A percentile compares a stretch with the other conserved stretches of the same genome.
Conservation (phyloP, 2,113 vertebrate genomes). For the Procavia capensis region DNA sequence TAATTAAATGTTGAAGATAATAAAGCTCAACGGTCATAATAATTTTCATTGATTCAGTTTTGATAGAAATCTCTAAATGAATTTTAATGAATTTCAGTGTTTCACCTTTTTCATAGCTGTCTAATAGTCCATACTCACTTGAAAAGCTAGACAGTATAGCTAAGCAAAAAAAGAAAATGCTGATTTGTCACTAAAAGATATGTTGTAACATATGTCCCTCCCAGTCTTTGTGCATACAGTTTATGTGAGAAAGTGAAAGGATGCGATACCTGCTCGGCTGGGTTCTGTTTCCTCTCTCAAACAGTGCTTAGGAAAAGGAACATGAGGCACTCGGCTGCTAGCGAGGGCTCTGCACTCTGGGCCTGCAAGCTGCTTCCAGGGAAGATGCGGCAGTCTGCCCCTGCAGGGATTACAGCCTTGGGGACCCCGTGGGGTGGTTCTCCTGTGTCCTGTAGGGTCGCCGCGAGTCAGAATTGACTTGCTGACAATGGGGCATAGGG, state of each 20-base stretch:
- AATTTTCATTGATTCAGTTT: conserved; percentile 9
- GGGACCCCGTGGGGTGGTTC: neutral
- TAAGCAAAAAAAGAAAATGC: conserved; percentile 10
- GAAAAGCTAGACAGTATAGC: neutral
- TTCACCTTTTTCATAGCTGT: too few species aligned
- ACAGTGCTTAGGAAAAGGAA: neutral
- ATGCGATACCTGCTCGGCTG: neutral
- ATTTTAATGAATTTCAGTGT: too few species aligned
- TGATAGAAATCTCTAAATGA: conserved; percentile 13
- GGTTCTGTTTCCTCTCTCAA: neutral
- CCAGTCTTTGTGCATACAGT: neutral
- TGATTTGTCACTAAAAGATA: neutral
- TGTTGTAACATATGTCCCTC: neutral
- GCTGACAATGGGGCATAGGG: neutral
- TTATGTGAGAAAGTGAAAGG: neutral
- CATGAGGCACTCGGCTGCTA: neutral
- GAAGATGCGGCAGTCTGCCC: neutral
- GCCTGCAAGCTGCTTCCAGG: neutral
- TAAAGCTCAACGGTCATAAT: neutral
- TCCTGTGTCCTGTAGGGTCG: neutral
- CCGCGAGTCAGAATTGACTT: neutral
- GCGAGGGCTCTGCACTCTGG: neutral
- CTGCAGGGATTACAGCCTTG: neutral
- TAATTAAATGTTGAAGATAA: conserved; percentile 25
- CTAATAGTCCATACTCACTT: neutral